Conservation (phyloP, 2,888 invertebrate genomes). For the Cinara cedri region DNA sequence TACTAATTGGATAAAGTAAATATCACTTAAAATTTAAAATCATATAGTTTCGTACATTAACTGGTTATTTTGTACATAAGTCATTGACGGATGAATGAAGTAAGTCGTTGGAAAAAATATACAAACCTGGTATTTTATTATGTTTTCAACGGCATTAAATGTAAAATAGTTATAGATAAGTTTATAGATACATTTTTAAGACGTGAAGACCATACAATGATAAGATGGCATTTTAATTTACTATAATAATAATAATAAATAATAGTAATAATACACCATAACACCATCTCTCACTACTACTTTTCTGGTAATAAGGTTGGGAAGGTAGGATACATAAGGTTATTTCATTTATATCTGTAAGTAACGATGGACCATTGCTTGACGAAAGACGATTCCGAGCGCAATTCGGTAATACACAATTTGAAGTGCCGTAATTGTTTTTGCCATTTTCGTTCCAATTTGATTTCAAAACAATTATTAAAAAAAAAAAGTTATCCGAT, state of each 20-base stretch:
- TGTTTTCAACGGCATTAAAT: neutral
- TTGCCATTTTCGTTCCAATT: no score
- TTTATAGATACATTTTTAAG: neutral
- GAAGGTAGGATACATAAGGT: no score
- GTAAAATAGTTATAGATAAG: neutral
- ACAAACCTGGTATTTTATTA: neutral
- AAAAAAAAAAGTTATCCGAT: no score
- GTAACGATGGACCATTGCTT: no score
- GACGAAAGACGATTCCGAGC: no score
- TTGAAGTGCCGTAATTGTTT: no score
- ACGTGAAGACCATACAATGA: neutral
- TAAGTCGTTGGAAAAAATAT: neutral
- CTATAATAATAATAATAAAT: no score
- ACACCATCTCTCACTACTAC: neutral
- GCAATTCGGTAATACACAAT: no score
- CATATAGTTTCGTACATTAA: neutral
- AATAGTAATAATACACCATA: neutral
- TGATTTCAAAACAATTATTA: no score
- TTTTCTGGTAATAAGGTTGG: neutral
- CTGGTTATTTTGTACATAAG: no score
- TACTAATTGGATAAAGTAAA: slow-evolving; percentile 1
- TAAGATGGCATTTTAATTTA: neutral
- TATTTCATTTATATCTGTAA: no score
- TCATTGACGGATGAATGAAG: neutral
- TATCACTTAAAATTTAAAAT: neutral